Evolutionary conservation across 2,113 vertebrate species (phyloP).

Genomic region (Charina bottae): DNA sequence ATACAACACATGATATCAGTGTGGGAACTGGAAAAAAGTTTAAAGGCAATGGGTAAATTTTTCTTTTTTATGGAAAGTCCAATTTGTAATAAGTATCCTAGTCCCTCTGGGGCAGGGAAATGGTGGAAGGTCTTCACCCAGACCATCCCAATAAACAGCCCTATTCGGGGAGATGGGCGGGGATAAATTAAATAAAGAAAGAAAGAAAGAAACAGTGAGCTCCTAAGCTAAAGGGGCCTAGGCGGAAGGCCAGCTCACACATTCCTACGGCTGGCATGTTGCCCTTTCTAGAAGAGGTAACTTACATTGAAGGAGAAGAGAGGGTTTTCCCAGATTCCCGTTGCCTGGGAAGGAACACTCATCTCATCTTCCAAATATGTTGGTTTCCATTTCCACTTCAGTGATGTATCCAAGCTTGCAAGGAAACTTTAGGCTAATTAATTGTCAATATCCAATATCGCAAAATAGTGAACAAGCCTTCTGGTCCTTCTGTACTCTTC

Average conservation of each 20-base stretch:
- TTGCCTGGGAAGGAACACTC: background rate
- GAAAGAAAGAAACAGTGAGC: too few species aligned
- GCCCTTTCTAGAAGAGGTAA: conserved; percentile 19
- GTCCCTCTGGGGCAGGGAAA: background rate
- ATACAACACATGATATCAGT: background rate
- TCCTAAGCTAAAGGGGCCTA: background rate
- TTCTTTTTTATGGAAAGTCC: background rate
- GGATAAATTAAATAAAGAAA: too few species aligned
- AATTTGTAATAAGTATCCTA: background rate
- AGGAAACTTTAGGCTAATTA: conserved; percentile 20
- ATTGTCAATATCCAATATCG: conserved; percentile 24
- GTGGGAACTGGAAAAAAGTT: background rate
- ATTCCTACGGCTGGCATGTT: background rate
- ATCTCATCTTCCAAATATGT: background rate
- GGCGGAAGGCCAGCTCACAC: too few species aligned
- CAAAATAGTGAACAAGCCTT: background rate
- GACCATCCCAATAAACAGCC: background rate
- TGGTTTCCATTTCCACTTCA: background rate
- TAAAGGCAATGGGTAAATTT: background rate
- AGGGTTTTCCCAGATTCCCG: conserved; percentile 15
- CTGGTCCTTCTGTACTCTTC: background rate
- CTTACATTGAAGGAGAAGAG: too few species aligned
- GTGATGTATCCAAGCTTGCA: background rate
- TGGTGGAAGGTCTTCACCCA: background rate
- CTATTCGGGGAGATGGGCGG: too few species aligned